Percentiles rank a stretch among this genome's conserved stretches.
Conservation (phyloP, 2,113 vertebrate species). For the Pterocles orientalis region DNA sequence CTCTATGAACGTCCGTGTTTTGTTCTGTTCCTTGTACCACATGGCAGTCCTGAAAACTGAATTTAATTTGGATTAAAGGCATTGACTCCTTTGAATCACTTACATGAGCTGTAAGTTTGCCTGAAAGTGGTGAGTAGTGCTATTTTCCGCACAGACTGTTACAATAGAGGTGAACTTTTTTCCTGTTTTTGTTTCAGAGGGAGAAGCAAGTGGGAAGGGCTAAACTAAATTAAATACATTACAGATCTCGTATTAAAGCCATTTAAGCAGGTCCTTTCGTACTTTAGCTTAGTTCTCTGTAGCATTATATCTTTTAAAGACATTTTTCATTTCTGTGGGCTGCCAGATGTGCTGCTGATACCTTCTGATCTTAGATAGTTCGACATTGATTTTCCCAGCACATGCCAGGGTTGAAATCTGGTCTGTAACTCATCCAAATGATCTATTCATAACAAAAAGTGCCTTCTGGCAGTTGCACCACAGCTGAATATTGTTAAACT, state of each 20-base stretch:
- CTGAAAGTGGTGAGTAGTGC: background rate
- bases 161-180: background rate
- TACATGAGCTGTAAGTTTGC: background rate
- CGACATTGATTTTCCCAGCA: conserved; percentile 52
- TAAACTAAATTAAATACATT: conserved; percentile 17
- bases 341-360: conserved; percentile 63
- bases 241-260: background rate
- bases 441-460: conserved; percentile 76
- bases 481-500: conserved; percentile 77
- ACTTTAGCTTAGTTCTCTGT: background rate
- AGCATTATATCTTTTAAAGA: conserved; percentile 41
- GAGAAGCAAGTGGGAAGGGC: background rate
- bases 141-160: background rate
- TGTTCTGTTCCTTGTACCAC: background rate
- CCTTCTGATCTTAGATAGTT: conserved; percentile 51
- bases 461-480: conserved; percentile 70
- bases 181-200: background rate
- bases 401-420: conserved; percentile 51
- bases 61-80: background rate
- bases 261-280: conserved; percentile 19
- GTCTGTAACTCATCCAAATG: conserved; percentile 69
- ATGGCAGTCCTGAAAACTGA: background rate
- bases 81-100: background rate
- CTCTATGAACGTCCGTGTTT: background rate
- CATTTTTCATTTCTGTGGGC: conserved; percentile 30